phyloP scores from a whole-genome alignment of 2,888 invertebrate species.

The Ormyrus pomaceus region DNA sequence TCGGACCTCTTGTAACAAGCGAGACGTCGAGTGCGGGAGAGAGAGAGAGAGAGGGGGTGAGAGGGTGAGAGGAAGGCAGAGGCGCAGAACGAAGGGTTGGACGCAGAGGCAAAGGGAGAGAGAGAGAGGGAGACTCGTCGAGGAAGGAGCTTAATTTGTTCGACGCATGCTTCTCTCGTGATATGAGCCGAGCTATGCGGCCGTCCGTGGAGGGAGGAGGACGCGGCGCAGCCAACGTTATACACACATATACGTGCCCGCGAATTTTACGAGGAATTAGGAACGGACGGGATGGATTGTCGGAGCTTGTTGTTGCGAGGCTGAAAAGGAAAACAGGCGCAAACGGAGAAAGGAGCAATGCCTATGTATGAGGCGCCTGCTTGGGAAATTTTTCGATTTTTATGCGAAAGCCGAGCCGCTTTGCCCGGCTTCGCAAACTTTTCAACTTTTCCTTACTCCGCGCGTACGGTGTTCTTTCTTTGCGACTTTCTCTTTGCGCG shows the following conservation, averaged over 20 bases:
- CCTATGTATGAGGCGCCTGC: not conserved
- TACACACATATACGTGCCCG: not conserved
- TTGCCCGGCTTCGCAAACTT: constrained; percentile 8
- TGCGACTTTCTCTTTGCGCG: too few species aligned
- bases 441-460: constrained; percentile 7
- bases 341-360: too few species aligned
- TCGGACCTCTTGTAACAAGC: constrained; percentile 34
- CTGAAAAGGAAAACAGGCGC: too few species aligned
- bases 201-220: too few species aligned
- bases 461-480: too few species aligned
- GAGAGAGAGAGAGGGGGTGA: not conserved
- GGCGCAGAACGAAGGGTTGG: constrained; percentile 37
- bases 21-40: constrained; percentile 39
- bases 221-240: too few species aligned
- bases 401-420: constrained; percentile 12
- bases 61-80: not conserved
- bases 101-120: not conserved
- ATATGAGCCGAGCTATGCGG: not conserved
- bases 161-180: constrained; percentile 26
- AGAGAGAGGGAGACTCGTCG: constrained; percentile 13
- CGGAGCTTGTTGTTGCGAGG: too few species aligned
- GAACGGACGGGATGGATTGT: too few species aligned
- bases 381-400: constrained; percentile 49
- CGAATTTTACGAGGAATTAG: constrained; percentile 11
- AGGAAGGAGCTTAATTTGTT: constrained; percentile 51